Evolutionary conservation across 1,140 invertebrate species (phyloP).

Genomic region (Samia ricini): DNA sequence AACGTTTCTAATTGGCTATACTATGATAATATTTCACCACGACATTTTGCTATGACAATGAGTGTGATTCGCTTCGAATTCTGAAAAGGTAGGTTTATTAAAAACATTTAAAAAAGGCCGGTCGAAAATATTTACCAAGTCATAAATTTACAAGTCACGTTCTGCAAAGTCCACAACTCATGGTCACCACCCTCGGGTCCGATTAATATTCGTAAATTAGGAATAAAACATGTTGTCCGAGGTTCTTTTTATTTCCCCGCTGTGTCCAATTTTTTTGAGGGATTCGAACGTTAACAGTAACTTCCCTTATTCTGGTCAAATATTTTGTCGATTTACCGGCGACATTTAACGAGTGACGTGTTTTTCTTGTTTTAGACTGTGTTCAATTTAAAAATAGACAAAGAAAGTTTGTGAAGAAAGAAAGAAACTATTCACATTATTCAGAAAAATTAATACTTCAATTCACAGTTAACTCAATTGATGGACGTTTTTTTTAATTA

Average conservation of each 20-base stretch:
- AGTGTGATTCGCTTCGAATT: too few species aligned
- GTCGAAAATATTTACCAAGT: background rate
- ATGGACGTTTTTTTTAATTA: too few species aligned
- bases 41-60: too few species aligned
- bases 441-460: too few species aligned
- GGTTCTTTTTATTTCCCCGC: background rate
- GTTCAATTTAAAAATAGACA: too few species aligned
- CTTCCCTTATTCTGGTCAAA: background rate
- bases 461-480: too few species aligned
- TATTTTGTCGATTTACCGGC: background rate
- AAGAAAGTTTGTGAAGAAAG: too few species aligned
- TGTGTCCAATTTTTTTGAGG: background rate
- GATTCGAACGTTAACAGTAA: background rate
- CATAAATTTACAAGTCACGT: background rate
- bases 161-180: background rate
- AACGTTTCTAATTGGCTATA: too few species aligned
- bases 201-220: conserved; percentile 1
- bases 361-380: too few species aligned
- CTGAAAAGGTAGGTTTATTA: background rate
- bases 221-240: background rate
- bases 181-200: background rate
- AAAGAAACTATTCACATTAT: too few species aligned
- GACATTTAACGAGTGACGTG: background rate
- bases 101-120: background rate
- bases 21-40: too few species aligned